These are phyloP conservation scores for Ictalurus furcatus DNA, from an alignment of 2,113 vertebrate genomes.

Conservation along the genomic window DNA sequence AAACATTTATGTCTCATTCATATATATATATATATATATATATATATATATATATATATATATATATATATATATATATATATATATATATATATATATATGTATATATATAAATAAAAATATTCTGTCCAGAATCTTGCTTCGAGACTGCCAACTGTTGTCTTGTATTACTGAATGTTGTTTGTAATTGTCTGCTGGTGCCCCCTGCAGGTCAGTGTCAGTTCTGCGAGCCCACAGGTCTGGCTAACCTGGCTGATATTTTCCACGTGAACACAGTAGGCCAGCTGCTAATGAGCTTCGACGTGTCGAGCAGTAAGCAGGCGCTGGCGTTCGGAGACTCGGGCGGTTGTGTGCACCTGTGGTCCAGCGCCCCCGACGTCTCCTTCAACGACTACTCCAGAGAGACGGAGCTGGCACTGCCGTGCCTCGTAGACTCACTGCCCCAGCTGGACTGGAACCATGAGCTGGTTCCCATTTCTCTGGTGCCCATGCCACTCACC, in stretches of 20 bases:
- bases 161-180: neutral
- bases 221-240: constrained; percentile 96
- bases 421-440: constrained; percentile 90
- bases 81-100: too few species aligned
- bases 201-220: constrained; percentile 86
- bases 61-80: too few species aligned
- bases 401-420: constrained; percentile 90
- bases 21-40: too few species aligned
- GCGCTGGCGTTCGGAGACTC: constrained; percentile 95
- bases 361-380: constrained; percentile 89
- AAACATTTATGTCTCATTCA: too few species aligned
- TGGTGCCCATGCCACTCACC: constrained; percentile 90
- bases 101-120: too few species aligned
- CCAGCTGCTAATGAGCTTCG: constrained; percentile 95
- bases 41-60: too few species aligned
- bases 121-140: too few species aligned
- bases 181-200: neutral
- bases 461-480: constrained; percentile 90
- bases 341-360: constrained; percentile 91
- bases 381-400: constrained; percentile 93
- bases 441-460: constrained; percentile 96
- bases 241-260: constrained; percentile 91
- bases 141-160: neutral
- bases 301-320: constrained; percentile 94
- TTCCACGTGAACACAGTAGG: constrained; percentile 95